Percentiles rank a stretch among this genome's conserved stretches.
Conservation (phyloP, 2,888 invertebrate species). For the Drosophila anceps region DNA sequence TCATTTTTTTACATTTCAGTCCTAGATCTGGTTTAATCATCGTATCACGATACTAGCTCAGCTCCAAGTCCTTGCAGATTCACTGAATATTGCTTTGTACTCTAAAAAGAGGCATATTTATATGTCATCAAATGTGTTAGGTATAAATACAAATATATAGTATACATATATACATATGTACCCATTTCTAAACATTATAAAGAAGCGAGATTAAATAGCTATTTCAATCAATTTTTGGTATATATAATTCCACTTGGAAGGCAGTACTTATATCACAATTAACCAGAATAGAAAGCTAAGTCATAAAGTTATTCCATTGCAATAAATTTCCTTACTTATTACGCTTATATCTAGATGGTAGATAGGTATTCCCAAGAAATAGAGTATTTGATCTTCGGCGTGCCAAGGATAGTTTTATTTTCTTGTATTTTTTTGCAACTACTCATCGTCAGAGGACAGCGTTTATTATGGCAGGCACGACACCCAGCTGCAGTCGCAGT, state of each 20-base stretch:
- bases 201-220: no score
- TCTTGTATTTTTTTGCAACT: constrained; percentile 29
- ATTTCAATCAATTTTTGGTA: no score
- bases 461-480: constrained; percentile 77
- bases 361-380: not conserved
- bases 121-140: not conserved
- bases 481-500: constrained; percentile 47
- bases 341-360: not conserved
- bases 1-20: no score
- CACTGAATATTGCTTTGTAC: constrained; percentile 24
- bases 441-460: constrained; percentile 67
- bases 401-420: not conserved
- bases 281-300: not conserved
- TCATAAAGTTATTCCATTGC: not conserved
- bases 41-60: constrained; percentile 42
- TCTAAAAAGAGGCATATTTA: not conserved
- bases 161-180: not conserved
- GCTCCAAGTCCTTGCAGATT: constrained; percentile 35
- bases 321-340: no score
- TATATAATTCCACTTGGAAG: no score
- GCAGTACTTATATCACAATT: no score
- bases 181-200: no score
- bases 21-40: not conserved
- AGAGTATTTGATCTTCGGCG: not conserved
- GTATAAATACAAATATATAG: not conserved